phyloP scores from a whole-genome alignment of 1,140 invertebrate genomes.

The Drosophila punjabiensis region DNA sequence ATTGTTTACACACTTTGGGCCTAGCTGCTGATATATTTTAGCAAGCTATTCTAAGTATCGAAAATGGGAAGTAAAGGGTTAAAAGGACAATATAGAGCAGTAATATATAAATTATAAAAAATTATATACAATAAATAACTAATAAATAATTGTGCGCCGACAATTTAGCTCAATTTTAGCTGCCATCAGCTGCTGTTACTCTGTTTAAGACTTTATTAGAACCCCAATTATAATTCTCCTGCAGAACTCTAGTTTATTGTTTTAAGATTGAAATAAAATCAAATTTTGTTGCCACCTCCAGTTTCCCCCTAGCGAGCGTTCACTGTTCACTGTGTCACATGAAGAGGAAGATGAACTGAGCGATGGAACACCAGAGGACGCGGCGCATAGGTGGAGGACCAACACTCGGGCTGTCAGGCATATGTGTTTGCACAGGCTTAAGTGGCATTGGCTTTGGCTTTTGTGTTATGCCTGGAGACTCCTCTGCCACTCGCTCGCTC shows the following conservation, averaged over 20 bases:
- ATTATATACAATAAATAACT: no score
- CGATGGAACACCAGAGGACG: neutral
- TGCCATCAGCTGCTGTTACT: no score
- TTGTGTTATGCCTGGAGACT: conserved; percentile 25
- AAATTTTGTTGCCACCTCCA: neutral
- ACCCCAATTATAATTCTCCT: neutral
- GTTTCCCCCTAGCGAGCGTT: neutral
- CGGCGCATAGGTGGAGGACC: conserved; percentile 11
- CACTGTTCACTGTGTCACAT: conserved; percentile 49
- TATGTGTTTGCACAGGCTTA: conserved; percentile 76
- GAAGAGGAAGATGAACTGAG: conserved; percentile 17
- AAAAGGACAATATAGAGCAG: no score
- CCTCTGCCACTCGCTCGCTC: neutral
- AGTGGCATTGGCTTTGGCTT: conserved; percentile 73
- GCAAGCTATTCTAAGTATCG: no score
- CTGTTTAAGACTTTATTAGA: neutral
- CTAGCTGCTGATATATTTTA: no score
- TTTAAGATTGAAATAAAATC: neutral
- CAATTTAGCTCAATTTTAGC: no score
- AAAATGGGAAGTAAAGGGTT: no score
- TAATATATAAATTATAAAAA: no score
- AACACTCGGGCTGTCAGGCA: conserved; percentile 32
- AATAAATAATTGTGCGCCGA: no score
- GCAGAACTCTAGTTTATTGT: neutral
- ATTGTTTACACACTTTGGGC: no score